phyloP scores from a whole-genome alignment of 2,888 invertebrate species.

The Periphyllus acericola region DNA sequence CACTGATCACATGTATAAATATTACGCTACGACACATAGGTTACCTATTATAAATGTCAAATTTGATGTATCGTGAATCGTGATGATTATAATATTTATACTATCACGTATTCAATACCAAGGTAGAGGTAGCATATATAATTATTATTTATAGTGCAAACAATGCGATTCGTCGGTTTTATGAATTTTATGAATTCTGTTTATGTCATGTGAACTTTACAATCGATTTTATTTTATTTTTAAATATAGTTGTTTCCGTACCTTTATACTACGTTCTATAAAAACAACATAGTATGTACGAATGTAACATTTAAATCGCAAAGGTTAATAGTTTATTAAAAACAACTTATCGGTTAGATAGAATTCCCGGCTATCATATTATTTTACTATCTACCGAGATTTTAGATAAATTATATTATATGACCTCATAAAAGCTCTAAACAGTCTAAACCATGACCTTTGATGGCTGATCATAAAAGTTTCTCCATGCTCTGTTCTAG shows the following conservation, averaged over 20 bases:
- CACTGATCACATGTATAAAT: neutral
- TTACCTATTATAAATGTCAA: neutral
- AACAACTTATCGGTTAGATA: neutral
- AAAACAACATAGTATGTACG: neutral
- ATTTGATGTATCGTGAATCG: neutral
- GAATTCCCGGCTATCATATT: neutral
- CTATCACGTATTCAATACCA: neutral
- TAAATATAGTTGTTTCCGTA: neutral
- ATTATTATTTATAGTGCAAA: neutral
- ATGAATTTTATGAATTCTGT: neutral
- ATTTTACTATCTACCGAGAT: neutral
- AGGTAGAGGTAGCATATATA: too few relatives aligned
- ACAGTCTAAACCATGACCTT: neutral
- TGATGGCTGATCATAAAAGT: neutral
- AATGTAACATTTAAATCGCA: neutral
- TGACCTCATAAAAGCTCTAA: neutral
- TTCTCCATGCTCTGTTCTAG: neutral
- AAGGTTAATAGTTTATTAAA: neutral
- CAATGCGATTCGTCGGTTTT: neutral
- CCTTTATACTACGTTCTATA: neutral
- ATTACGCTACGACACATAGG: neutral
- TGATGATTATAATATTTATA: neutral
- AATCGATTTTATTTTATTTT: neutral
- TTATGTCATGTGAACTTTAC: neutral
- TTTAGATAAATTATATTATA: neutral